Evolutionary conservation across 1,140 invertebrate species (phyloP).

Genomic region (Nasonia giraulti): DNA sequence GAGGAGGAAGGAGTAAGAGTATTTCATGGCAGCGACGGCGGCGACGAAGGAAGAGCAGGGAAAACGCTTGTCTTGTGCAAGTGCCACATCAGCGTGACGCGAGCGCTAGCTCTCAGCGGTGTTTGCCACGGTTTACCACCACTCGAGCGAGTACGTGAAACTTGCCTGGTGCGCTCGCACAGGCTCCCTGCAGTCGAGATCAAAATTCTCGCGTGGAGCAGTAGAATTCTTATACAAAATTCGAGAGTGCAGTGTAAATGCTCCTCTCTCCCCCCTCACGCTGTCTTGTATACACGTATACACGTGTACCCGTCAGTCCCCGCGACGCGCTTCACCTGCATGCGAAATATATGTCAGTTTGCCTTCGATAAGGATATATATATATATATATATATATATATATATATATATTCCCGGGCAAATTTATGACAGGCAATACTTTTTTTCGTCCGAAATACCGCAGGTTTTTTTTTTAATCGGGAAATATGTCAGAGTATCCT

Average conservation of each 20-base stretch:
- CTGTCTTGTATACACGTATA: background rate
- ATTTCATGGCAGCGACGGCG: background rate
- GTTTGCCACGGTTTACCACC: conserved; percentile 27
- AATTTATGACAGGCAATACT: too few species aligned
- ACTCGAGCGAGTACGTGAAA: conserved; percentile 33
- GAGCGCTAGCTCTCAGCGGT: background rate
- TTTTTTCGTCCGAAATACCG: too few species aligned
- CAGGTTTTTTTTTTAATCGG: too few species aligned
- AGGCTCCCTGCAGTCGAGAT: conserved; percentile 3
- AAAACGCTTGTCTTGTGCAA: conserved; percentile 27
- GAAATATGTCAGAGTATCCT: too few species aligned
- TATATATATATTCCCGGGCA: too few species aligned
- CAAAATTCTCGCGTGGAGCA: conserved; percentile 14
- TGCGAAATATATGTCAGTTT: conserved; percentile 5
- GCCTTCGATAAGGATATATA: background rate
- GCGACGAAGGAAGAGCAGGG: background rate
- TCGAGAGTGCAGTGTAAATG: conserved; percentile 23
- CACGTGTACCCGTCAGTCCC: too few species aligned
- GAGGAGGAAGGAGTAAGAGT: background rate
- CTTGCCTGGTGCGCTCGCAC: conserved; percentile 8
- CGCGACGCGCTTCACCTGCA: background rate
- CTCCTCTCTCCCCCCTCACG: background rate
- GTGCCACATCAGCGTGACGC: conserved; percentile 33
- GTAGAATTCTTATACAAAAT: conserved; percentile 18
- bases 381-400: too few species aligned